Base-by-base conservation (phyloP, 1,140 invertebrate species). In the Zeugodacus cucurbitae region DNA sequence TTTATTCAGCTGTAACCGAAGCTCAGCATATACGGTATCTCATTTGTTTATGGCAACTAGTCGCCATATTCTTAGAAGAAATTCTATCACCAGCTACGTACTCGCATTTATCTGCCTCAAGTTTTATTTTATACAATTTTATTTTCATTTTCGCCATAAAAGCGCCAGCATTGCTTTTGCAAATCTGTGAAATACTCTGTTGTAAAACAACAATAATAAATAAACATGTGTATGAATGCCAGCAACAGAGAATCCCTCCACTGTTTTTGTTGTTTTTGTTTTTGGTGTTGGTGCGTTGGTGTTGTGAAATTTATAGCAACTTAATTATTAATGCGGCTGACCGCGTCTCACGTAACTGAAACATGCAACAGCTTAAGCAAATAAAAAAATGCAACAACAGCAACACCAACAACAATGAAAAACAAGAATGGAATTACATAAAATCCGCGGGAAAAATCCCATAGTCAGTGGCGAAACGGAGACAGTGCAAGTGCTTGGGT, bases 251-350 rank as follows among this genome's bases (percentile, higher is more conserved):
- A 10, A 48, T 82, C 41, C 41, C 37, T 44, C 10, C n/a, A 22
- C n/a, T n/a, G n/a, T 70, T 59, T 20, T 62, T 62, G 48, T 54
- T 54, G 48, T 54, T 54, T 54, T 54, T 54, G 48, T 54, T 54
- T 54, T 54, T 54, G 6, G 6, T 54, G 48, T 70, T 34, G 34
- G n/a, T 78, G 74, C 41, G 37, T 54, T 82, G 37, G 41, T 82
- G 74, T 82, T 82, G 74, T 54, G 41, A 54, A 82, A 82, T 82
- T 82, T 82, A 82, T 82, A 82, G 74, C 74, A 82, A 82, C 74
- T 82, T 82, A 82, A 82, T 82, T 82, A 82, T 82, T 82, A 82
- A 82, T 82, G 41, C 74, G 74, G 74, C 74, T 48, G 37, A 82
- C 74, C 74, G 74, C 41, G 34, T 82, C 74, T 82, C 74, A 34